Percentiles rank a stretch among this genome's conserved stretches.
Evolutionary conservation across 2,113 vertebrate genomes (phyloP).

Genomic region (Boleophthalmus pectinirostris): DNA sequence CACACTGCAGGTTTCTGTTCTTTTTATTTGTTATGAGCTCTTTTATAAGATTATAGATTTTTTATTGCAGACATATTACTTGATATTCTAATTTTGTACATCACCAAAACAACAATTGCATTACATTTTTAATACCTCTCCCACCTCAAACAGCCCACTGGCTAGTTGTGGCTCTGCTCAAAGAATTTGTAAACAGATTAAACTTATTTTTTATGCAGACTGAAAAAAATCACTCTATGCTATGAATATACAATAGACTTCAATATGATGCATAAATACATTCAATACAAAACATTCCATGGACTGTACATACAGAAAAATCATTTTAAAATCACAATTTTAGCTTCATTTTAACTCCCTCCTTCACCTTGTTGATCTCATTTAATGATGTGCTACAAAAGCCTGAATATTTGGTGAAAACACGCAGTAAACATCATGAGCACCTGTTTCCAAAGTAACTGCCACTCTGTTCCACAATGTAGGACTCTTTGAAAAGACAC

Average conservation of each 20-base stretch:
- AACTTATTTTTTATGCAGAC: neutral
- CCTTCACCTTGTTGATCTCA: neutral
- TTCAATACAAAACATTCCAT: neutral
- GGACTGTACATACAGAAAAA: neutral
- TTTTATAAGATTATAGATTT: too few species aligned
- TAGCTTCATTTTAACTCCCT: neutral
- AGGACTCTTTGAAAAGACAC: slow-evolving; percentile 36
- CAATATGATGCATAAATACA: neutral
- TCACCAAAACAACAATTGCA: too few species aligned
- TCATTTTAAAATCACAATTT: neutral
- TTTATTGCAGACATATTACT: too few species aligned
- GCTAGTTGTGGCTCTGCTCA: too few species aligned
- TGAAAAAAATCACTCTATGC: neutral
- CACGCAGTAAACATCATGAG: neutral
- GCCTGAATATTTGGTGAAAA: neutral
- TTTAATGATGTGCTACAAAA: slow-evolving; percentile 3
- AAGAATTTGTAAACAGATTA: too few species aligned
- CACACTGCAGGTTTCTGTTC: neutral
- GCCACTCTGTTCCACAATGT: slow-evolving; percentile 35
- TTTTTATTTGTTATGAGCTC: neutral
- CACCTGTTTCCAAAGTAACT: slow-evolving; percentile 34
- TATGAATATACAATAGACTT: neutral
- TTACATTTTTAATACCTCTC: too few species aligned
- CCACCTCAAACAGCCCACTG: too few species aligned
- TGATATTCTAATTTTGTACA: too few species aligned